These are phyloP conservation scores for Frankliniella intonsa DNA, from an alignment of 2,888 invertebrate species.

Conservation along the genomic window DNA sequence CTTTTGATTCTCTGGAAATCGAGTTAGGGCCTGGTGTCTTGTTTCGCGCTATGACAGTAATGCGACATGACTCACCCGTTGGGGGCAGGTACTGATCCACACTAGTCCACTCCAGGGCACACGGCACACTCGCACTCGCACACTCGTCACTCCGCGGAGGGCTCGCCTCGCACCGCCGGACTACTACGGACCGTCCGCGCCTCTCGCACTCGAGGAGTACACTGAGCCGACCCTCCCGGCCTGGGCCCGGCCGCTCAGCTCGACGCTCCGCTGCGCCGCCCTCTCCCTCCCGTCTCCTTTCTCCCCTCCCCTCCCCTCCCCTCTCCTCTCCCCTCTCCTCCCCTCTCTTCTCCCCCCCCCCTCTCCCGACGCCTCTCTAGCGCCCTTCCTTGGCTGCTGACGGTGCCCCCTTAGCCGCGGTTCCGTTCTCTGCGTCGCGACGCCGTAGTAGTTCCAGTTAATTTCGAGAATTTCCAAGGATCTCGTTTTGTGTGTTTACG, in stretches of 20 bases:
- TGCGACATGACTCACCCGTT: too few relatives aligned
- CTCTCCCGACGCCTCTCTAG: neutral
- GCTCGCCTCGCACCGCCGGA: neutral
- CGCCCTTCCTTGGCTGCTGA: conserved; percentile 29
- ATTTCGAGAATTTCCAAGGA: too few relatives aligned
- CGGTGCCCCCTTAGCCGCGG: conserved; percentile 29
- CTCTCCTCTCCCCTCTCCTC: neutral
- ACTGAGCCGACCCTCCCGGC: neutral
- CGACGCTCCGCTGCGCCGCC: neutral
- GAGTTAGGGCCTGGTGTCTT: too few relatives aligned
- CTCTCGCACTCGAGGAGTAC: neutral
- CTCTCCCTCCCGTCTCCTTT: neutral
- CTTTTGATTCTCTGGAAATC: too few relatives aligned
- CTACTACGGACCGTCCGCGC: neutral
- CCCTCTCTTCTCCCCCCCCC: neutral
- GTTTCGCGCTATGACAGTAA: too few relatives aligned
- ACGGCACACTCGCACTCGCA: neutral
- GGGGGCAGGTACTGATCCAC: neutral
- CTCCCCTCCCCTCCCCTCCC: neutral
- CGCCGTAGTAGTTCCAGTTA: too few relatives aligned
- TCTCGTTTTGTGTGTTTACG: too few relatives aligned
- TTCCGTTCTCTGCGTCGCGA: too few relatives aligned
- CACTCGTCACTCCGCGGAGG: neutral
- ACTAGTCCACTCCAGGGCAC: neutral
- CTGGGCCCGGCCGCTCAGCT: neutral